Base-by-base conservation (phyloP, 2,113 vertebrate genomes). In the Nibea albiflora region DNA sequence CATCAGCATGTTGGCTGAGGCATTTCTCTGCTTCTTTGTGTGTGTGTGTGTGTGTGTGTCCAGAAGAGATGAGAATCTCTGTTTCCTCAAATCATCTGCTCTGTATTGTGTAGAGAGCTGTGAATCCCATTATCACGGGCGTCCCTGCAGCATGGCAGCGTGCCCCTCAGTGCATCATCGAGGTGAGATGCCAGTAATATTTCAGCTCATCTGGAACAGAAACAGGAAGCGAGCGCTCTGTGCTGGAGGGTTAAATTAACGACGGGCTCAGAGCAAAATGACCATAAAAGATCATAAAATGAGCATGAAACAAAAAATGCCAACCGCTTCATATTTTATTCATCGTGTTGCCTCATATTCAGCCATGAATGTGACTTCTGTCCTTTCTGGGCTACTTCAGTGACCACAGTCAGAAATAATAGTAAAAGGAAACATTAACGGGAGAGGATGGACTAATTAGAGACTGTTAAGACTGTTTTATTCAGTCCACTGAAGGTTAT, bases 321-420 rank as follows among this genome's bases (percentile, higher is more conserved):
- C 62, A 61, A 4, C 71, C 22, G 1, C 0, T 73, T 85, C 67
- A 69, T 73, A 17, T 76, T 76, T 85, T 44, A 85, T 85, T 77
- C 58, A 83, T 50, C 6, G 22, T 61, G 71, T 69, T 73, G 71
- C 67, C 71, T 76, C 52, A 3, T n/a, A 39, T 22, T 78, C 73
- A 35, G 15, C 42, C 49, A 2, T 76, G 28, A n/a, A 62, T 62
- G 54, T 58, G 86, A 49, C 78, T 60, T 71, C 31, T 61, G 47
- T 28, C 44, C 9, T 22, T 47, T 16, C 24, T 5, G 31, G 19
- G 49, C 26, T 50, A 19, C 1, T 58, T 11, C n/a, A 24, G 28
- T 4, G 47, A 46, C 42, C 5, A 11, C 3, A 28, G 14, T 17
- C 2, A 46, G 44, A 46, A 46, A 14, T 46, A 14, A 46, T 46